Evolutionary conservation across 2,888 invertebrate species (phyloP).

Genomic region (Acleris sparsana): DNA sequence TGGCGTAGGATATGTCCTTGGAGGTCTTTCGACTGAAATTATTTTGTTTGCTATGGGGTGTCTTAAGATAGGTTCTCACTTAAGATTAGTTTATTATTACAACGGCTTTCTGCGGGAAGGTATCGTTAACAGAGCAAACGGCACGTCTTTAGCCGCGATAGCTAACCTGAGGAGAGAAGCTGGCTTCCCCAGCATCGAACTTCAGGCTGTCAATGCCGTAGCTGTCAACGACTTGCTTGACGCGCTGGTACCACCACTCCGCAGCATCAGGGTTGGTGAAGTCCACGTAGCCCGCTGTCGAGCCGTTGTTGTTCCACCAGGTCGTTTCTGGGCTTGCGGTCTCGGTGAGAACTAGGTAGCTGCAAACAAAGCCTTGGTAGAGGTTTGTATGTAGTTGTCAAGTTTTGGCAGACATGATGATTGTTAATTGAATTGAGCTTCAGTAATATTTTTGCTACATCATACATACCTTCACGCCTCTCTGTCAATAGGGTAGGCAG

Average conservation of each 20-base stretch:
- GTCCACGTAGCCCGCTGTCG: constrained; percentile 85
- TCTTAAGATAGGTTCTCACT: no score
- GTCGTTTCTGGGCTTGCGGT: constrained; percentile 68
- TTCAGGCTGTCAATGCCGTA: constrained; percentile 90
- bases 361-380: not conserved
- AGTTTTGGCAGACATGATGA: no score
- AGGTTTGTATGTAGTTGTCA: no score
- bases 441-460: not conserved
- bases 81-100: no score
- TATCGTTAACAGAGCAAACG: no score
- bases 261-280: constrained; percentile 87
- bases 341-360: constrained; percentile 77
- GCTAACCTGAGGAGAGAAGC: constrained; percentile 84
- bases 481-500: no score
- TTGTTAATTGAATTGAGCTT: no score
- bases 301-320: constrained; percentile 82
- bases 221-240: constrained; percentile 79
- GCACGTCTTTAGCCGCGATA: not conserved
- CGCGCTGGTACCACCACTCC: constrained; percentile 84
- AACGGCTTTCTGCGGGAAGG: no score
- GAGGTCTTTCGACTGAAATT: no score
- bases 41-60: no score
- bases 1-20: no score
- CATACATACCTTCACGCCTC: no score
- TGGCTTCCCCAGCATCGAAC: constrained; percentile 91